Base-by-base conservation (phyloP, 2,888 invertebrate genomes). In the Rhorus exstirpatorius region DNA sequence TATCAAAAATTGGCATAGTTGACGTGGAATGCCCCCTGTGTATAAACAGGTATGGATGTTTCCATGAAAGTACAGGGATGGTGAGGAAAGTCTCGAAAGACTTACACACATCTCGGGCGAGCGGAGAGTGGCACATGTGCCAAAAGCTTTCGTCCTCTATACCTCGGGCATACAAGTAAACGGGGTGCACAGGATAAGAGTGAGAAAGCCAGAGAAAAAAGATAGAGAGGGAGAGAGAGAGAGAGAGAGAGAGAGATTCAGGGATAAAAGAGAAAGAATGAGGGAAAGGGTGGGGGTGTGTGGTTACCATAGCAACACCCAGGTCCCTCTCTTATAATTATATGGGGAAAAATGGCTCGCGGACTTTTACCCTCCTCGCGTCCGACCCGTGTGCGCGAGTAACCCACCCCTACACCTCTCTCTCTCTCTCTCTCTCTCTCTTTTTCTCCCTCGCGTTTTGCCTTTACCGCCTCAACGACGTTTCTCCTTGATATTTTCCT, bases 341-440 rank as follows among this genome's bases (percentile, higher is more conserved):
- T 92, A 92, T 92, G 91, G 92, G 92, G 92, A 92, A 92, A 92
- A 92, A 92, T 92, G 92, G 92, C 91, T 92, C 92, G 91, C 92
- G 92, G 92, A 91, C 92, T 91, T 92, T 91, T 91, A 91, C 90
- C 90, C 90, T 87, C 87, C 87, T 87, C 81, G 74, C 86, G 85
- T 77, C 78, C 85, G 19, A 14, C 78, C 76, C 58, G 65, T 74
- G 72, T 60, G 79, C 79, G 65, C 79, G 72, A 63, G 31, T 63
- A 78, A 72, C 68, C 81, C 79, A 70, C 74, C 75, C 83, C 68
- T 61, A 67, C 78, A 68, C 41, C 77, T 79, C 70, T 41, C 71
- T 49, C 49, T 21, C 31, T 76, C 51, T 53, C 63, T 38, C 77
- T 63, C 49, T 49, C 71, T 61, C 80, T 68, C 60, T 65, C 60